Percentiles rank a stretch among this genome's conserved stretches.
Evolutionary conservation across 1,140 invertebrate species (phyloP).

Genomic region (Anagrus nilaparvatae): DNA sequence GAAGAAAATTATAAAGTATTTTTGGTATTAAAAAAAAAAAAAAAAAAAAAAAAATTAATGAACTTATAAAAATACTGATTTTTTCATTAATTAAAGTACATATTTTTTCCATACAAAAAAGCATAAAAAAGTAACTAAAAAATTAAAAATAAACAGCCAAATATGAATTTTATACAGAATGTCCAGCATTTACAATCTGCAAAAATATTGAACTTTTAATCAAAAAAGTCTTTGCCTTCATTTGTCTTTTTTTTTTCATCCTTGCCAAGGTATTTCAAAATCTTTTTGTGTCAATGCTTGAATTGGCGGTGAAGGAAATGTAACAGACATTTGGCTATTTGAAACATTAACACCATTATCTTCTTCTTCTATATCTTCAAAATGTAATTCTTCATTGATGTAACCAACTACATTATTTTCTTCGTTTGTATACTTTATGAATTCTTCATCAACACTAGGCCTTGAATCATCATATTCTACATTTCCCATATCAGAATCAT

Average conservation of each 20-base stretch:
- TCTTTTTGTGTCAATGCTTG: constrained; percentile 21
- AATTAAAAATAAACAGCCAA: too few relatives aligned
- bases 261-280: constrained; percentile 30
- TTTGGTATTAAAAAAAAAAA: constrained; percentile 1
- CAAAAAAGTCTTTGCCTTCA: too few relatives aligned
- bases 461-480: constrained; percentile 9
- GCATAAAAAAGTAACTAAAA: constrained; percentile 24
- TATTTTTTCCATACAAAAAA: constrained; percentile 23
- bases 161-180: too few relatives aligned
- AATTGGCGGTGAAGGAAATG: constrained; percentile 7
- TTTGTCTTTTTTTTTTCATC: constrained; percentile 30
- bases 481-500: constrained; percentile 10
- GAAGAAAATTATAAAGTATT: not conserved
- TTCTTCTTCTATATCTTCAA: constrained; percentile 37
- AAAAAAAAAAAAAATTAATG: too few relatives aligned
- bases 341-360: constrained; percentile 12
- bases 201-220: too few relatives aligned
- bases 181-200: too few relatives aligned
- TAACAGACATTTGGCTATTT: not conserved
- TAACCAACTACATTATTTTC: constrained; percentile 33
- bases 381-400: constrained; percentile 35
- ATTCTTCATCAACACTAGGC: constrained; percentile 31
- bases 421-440: constrained; percentile 35
- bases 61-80: constrained; percentile 1
- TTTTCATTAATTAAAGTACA: constrained; percentile 11